phyloP scores from a whole-genome alignment of 2,888 invertebrate genomes.

The Spicauda simplicius region DNA sequence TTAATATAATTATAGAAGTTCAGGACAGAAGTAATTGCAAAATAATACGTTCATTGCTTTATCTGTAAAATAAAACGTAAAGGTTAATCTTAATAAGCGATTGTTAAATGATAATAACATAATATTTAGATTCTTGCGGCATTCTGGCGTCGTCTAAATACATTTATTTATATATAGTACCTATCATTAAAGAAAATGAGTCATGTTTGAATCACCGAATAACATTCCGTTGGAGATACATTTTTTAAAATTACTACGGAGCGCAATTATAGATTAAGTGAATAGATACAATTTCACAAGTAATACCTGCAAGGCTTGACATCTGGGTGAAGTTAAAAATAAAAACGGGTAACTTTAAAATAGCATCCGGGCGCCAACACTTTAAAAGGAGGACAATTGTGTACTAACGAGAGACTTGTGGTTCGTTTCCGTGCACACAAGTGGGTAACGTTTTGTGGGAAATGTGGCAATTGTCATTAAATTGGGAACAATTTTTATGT shows the following conservation, averaged over 20 bases:
- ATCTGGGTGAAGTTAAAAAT: slow-evolving; percentile 33
- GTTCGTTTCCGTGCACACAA: slow-evolving; percentile 34
- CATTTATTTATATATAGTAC: too few relatives aligned
- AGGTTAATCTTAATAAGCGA: too few relatives aligned
- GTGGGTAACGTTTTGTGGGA: slow-evolving; percentile 32
- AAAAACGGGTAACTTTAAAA: slow-evolving; percentile 33
- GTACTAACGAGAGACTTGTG: slow-evolving; percentile 38
- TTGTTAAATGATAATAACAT: too few relatives aligned
- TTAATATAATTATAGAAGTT: too few relatives aligned
- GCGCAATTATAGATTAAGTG: background rate
- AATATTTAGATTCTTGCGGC: background rate
- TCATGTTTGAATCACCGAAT: too few relatives aligned
- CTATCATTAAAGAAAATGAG: too few relatives aligned
- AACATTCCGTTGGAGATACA: too few relatives aligned
- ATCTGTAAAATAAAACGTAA: too few relatives aligned
- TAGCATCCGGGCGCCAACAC: slow-evolving; percentile 36
- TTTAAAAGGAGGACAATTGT: slow-evolving; percentile 38
- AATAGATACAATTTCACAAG: background rate
- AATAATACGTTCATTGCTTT: too few relatives aligned
- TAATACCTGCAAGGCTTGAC: slow-evolving; percentile 20
- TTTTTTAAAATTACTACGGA: background rate
- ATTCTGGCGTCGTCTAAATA: too few relatives aligned
- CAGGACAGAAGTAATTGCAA: too few relatives aligned
- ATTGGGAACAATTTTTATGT: slow-evolving; percentile 22
- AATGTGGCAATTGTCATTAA: slow-evolving; percentile 36